These are phyloP conservation scores for Euborellia annulipes DNA, from an alignment of 1,140 invertebrate genomes.

Conservation along the genomic window DNA sequence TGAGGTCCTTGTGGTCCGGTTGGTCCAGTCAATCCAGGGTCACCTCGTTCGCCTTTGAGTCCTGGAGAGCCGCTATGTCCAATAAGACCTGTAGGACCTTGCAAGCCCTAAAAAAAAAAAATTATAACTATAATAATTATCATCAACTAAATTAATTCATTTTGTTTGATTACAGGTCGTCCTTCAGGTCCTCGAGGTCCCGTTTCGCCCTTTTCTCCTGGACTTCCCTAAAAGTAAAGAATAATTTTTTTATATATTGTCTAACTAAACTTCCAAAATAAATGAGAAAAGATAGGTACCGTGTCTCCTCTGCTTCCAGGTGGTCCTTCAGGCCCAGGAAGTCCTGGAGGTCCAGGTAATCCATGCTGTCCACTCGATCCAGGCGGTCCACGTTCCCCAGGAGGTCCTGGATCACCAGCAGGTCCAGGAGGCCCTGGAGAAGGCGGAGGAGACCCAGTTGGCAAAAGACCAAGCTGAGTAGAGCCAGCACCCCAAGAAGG, in stretches of 20 bases:
- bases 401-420: conserved; percentile 21
- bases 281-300: no score
- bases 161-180: neutral
- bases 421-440: conserved; percentile 19
- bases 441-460: no score
- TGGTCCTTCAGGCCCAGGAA: conserved; percentile 20
- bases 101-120: conserved; percentile 19
- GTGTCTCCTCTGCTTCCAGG: conserved; percentile 19
- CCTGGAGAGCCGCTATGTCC: conserved; percentile 24
- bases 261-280: no score
- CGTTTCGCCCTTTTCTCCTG: conserved; percentile 21
- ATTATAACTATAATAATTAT: neutral
- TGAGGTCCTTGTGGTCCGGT: conserved; percentile 16
- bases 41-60: conserved; percentile 28
- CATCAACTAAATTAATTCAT: no score
- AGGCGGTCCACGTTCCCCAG: conserved; percentile 19
- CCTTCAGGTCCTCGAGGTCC: conserved; percentile 24
- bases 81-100: conserved; percentile 21
- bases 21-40: conserved; percentile 30
- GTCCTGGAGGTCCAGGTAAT: conserved; percentile 18
- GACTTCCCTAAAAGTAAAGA: conserved; percentile 19
- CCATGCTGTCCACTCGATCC: conserved; percentile 33
- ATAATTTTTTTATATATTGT: no score
- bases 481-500: conserved; percentile 17
- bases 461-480: conserved; percentile 17